Percentiles rank a stretch among this genome's conserved stretches.
phyloP scores from a whole-genome alignment of 2,888 invertebrate species.

The Drosophila yooni region DNA sequence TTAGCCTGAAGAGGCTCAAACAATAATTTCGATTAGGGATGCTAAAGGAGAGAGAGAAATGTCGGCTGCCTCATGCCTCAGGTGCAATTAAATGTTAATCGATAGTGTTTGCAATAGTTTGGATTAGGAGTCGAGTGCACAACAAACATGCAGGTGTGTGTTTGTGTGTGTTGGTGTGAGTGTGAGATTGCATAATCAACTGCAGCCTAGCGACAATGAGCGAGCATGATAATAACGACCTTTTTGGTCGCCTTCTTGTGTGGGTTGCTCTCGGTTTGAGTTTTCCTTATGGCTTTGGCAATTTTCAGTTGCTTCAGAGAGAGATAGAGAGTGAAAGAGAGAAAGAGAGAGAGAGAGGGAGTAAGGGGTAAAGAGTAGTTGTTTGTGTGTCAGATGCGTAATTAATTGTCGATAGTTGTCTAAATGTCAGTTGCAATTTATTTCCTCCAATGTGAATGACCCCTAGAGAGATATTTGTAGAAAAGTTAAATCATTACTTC shows the following conservation, averaged over 20 bases:
- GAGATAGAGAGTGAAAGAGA: not conserved
- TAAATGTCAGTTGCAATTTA: constrained; percentile 74
- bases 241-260: constrained; percentile 31
- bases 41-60: constrained; percentile 36
- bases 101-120: constrained; percentile 59
- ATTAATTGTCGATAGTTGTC: constrained; percentile 78
- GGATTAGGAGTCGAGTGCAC: constrained; percentile 18
- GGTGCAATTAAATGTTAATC: constrained; percentile 77
- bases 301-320: constrained; percentile 11
- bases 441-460: constrained; percentile 57
- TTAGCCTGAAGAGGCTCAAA: constrained; percentile 46
- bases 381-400: constrained; percentile 55
- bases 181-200: constrained; percentile 42
- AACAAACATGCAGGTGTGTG: constrained; percentile 9
- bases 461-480: constrained; percentile 19
- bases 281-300: constrained; percentile 23
- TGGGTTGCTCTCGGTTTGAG: constrained; percentile 10
- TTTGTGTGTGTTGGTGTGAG: constrained; percentile 3
- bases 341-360: not conserved
- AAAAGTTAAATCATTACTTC: not conserved
- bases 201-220: constrained; percentile 22
- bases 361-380: not conserved
- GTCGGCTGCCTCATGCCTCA: constrained; percentile 55
- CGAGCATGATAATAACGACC: constrained; percentile 16
- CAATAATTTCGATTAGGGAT: constrained; percentile 67